Base-by-base conservation (phyloP, 2,113 vertebrate species). In the Serinus canaria region DNA sequence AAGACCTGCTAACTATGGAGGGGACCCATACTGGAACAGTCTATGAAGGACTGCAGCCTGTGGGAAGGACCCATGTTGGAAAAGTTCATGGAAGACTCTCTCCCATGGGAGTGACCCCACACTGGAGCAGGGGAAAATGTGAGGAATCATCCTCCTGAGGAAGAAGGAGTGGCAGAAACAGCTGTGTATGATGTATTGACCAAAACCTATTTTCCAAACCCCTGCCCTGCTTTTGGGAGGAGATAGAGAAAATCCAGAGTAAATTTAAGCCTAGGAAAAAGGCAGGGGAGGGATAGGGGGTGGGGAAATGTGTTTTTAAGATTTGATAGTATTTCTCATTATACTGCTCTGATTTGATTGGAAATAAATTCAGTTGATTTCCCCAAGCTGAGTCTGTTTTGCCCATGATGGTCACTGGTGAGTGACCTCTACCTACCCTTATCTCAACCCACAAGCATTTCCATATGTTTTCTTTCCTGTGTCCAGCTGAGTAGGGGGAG, bases 361-460 rank as follows among this genome's bases (percentile, higher is more conserved):
- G 5, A 24, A 58, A 33, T 53, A 66, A 83, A 35, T 50, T 49
- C 35, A 33, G 7, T 10, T 20, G 7, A 33, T 72, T 72, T 72
- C 6, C 15, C 22, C 15, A 83, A 8, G 18, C 21, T 27, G 20
- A 33, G 6, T 50, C 21, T 50, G 3, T 73, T 85, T 72, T 41
- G 8, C 46, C 47, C 17, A 6, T 50, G 46, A 55, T 8, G 3
- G 24, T 33, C 41, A n/a, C 19, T 28, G 8, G 8, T 35, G 13
- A 55, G 6, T 46, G 33, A 25, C 23, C 6, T 89, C 28, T 46
- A 30, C 37, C 15, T 72, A 22, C 33, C 11, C 6, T 66, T 60
- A 25, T 56, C 33, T 66, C 7, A 17, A 14, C 7, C 12, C 22
- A 43, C 0, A 2, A 52, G 2, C 2, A 31, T 56, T 72, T 44